A percentile compares a stretch with the other conserved stretches of the same genome.
Evolutionary conservation across 2,113 vertebrate species (phyloP).

Genomic region (Oreochromis tanganicae): DNA sequence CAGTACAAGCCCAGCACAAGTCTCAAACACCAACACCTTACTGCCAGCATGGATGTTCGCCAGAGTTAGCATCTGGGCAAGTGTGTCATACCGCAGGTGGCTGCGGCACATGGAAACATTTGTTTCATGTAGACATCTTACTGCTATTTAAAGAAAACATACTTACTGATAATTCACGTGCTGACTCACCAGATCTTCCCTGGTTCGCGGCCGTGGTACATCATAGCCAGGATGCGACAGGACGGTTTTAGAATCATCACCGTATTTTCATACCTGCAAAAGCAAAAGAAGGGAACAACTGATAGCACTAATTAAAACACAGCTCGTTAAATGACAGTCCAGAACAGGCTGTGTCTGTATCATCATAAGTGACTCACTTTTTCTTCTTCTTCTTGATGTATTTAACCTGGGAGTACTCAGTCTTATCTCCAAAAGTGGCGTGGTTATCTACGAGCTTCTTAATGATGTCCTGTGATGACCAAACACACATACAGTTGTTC

Average conservation of each 20-base stretch:
- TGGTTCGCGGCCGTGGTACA: conserved; percentile 96
- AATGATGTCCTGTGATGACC: conserved; percentile 85
- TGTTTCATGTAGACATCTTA: background rate
- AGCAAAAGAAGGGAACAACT: background rate
- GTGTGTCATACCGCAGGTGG: conserved; percentile 89
- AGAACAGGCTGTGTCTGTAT: background rate
- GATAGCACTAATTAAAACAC: background rate
- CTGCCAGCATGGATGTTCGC: conserved; percentile 90
- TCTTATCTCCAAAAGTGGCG: conserved; percentile 93
- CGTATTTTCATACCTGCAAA: conserved; percentile 84
- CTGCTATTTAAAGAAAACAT: background rate
- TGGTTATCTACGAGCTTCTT: conserved; percentile 96
- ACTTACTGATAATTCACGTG: background rate
- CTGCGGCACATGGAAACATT: conserved; percentile 55
- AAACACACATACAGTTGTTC: background rate
- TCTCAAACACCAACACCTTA: conserved; percentile 93
- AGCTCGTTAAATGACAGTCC: background rate
- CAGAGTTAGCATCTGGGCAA: conserved; percentile 91
- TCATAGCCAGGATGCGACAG: conserved; percentile 90
- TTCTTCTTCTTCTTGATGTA: conserved; percentile 99
- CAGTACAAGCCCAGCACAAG: conserved; percentile 88
- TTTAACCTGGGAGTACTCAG: conserved; percentile 94
- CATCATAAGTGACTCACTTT: conserved; percentile 80
- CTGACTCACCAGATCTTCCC: conserved; percentile 91
- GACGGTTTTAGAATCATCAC: conserved; percentile 87